Evolutionary conservation across 2,797 vertebrate species (phyloP), one percentile per base, ranked within the genome.

Genomic region (Avahi laniger): DNA sequence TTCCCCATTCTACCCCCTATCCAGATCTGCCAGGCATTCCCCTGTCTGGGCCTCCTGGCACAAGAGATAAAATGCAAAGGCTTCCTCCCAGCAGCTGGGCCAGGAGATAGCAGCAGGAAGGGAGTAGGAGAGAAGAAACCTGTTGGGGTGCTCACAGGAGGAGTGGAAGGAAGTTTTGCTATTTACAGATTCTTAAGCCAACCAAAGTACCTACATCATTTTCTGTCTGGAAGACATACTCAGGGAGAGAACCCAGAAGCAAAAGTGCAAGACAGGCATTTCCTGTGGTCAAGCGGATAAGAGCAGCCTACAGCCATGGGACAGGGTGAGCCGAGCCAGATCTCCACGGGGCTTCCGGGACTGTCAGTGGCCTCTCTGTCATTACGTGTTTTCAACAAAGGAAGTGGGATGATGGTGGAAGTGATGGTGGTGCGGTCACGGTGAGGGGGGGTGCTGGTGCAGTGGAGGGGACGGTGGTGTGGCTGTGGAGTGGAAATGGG

Each of bases 251-350:
- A n/a, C 20, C 59, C 85, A 65, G 72, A 96, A 72, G 48, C 52
- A 69, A 80, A 24, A 80, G 61, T 72, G 72, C 33, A 70, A 83
- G 69, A 93, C 24, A 61, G 46, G 33, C 52, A 48, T 57, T 87
- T 92, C 61, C 89, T 80, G 84, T 30, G 84, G 11, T 46, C 63
- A 33, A 67, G 59, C 30, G 63, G 70, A 78, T 54, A 65, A 65
- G 7, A 91, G 54, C 22, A 61, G 63, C 83, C 73, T 92, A 61
- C 41, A 88, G 63, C 63, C 76, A 98, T 98, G 97, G 97, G 96
- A 85, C 95, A 97, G 78, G 97, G 97, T 98, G 57, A 97, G 97
- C 67, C 52, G 89, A 52, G 61, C 54, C 67, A 82, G 41, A 11
- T 43, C 22, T 75, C 57, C 43, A 24, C 0, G 4, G 84, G 73